These are phyloP conservation scores for Calliphora vicina DNA, from an alignment of 1,140 invertebrate genomes.

Conservation along the genomic window DNA sequence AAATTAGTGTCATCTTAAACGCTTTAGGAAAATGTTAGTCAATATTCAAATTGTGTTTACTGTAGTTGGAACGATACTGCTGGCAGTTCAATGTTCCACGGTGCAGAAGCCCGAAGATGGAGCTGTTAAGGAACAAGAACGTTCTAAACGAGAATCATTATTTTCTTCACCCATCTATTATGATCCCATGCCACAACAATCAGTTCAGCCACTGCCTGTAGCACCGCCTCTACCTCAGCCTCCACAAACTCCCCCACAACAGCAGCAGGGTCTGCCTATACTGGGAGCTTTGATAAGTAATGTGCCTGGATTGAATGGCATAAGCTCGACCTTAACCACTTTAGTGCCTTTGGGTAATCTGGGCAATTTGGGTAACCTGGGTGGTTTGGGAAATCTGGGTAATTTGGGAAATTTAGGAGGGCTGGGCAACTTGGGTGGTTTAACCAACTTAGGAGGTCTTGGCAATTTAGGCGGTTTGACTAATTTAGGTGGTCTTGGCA, in stretches of 20 bases:
- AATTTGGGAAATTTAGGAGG: slow-evolving; percentile 30
- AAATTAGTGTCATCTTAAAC: background rate
- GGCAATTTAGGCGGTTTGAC: slow-evolving; percentile 40
- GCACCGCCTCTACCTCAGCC: background rate
- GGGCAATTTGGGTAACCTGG: background rate
- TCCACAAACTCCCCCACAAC: background rate
- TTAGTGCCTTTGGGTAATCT: slow-evolving; percentile 41
- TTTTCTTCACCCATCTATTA: background rate
- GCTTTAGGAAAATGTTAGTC: background rate
- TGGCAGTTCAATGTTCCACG: background rate
- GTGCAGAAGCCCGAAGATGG: background rate
- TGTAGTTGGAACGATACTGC: background rate
- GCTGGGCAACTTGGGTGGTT: background rate
- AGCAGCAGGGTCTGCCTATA: background rate
- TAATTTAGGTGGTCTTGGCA: slow-evolving; percentile 41
- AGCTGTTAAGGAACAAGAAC: background rate
- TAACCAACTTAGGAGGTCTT: background rate
- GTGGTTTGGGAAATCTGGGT: slow-evolving; percentile 38
- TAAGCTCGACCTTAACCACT: background rate
- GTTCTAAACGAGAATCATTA: background rate
- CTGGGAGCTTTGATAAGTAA: slow-evolving; percentile 14
- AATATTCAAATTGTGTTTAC: background rate
- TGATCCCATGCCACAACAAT: background rate
- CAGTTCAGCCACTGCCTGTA: background rate
- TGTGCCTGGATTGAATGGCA: background rate